Conservation (phyloP, 2,113 vertebrate species). For the Pluvianellus socialis region DNA sequence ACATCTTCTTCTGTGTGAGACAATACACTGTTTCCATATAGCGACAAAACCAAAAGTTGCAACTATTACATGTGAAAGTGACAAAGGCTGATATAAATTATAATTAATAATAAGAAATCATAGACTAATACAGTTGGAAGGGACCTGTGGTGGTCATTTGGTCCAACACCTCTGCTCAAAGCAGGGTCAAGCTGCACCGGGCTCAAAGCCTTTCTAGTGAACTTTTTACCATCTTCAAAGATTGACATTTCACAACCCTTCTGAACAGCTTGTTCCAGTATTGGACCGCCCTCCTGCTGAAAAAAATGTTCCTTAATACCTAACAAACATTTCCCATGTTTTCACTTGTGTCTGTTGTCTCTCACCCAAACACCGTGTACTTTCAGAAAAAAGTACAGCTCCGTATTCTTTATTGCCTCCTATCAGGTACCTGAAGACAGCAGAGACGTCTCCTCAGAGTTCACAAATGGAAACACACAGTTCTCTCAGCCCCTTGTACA, state of each 20-base stretch:
- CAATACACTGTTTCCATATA: not conserved
- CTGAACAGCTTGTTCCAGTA: not conserved
- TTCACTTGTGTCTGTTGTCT: not conserved
- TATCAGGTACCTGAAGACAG: not conserved
- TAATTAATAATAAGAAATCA: not conserved
- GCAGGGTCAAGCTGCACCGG: not conserved
- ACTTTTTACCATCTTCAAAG: not conserved
- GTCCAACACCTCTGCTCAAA: not conserved
- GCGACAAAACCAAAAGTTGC: not conserved
- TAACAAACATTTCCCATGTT: not conserved
- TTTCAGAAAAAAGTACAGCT: not conserved
- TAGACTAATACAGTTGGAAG: not conserved
- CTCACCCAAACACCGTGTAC: not conserved
- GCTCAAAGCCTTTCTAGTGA: not conserved
- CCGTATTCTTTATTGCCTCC: not conserved
- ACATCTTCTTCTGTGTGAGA: not conserved
- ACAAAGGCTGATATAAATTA: not conserved
- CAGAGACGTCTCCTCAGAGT: not conserved
- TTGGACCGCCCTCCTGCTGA: rapidly evolving
- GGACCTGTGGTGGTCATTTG: not conserved
- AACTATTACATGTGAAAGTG: not conserved
- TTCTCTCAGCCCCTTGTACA: not conserved
- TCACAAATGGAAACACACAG: not conserved
- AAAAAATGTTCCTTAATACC: not conserved
- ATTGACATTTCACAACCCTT: not conserved